Conservation (phyloP, 92 coral and sea anemone genomes). For the Diadumene lineata region DNA sequence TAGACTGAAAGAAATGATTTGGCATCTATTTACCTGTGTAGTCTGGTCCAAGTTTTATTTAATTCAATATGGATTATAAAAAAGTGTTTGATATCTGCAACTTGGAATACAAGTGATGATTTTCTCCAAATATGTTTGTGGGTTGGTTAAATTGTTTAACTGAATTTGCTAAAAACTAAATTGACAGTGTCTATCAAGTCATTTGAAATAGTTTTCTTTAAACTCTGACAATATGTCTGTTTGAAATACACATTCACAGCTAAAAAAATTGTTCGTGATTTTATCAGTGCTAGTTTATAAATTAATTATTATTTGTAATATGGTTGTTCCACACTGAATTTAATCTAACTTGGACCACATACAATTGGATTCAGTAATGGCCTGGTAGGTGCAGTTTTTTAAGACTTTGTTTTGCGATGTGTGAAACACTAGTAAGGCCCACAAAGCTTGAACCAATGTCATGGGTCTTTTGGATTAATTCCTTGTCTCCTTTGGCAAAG, state of each 20-base stretch:
- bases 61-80: not conserved
- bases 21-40: not conserved
- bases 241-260: no score
- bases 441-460: slow-evolving; percentile 68
- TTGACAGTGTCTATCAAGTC: no score
- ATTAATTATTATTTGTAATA: not conserved
- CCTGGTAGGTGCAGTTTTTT: slow-evolving; percentile 44
- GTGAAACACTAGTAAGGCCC: slow-evolving; percentile 54
- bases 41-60: slow-evolving; percentile 12
- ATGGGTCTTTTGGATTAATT: slow-evolving; percentile 16
- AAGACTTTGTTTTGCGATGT: not conserved
- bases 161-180: no score
- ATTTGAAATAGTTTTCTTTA: no score
- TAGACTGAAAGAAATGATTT: not conserved
- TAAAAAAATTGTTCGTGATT: no score
- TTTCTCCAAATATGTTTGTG: no score
- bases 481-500: no score
- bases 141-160: no score
- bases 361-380: not conserved
- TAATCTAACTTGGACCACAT: slow-evolving; percentile 8
- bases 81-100: no score
- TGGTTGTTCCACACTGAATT: not conserved
- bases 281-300: no score
- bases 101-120: no score
- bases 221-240: no score